A percentile compares a stretch with the other conserved stretches of the same genome.
phyloP scores from a whole-genome alignment of 1,140 invertebrate species.

The Macrotrachela quadricornifera region DNA sequence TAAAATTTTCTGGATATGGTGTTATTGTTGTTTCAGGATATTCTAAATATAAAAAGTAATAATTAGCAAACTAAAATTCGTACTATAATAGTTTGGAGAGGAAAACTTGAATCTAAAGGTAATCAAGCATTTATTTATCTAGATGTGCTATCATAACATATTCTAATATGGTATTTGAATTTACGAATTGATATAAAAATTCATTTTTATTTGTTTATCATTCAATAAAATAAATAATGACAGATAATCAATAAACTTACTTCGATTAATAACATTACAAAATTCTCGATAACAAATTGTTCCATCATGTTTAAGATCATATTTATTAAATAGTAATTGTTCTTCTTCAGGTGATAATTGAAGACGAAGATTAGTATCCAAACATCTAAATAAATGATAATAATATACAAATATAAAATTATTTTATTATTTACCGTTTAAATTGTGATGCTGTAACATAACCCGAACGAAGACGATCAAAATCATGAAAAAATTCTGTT shows the following conservation, averaged over 20 bases:
- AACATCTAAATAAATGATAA: background rate
- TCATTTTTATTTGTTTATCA: background rate
- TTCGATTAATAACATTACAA: constrained; percentile 21
- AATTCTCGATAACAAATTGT: constrained; percentile 25
- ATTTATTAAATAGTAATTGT: constrained; percentile 16
- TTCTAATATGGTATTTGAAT: too few species aligned
- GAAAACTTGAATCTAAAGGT: constrained; percentile 1
- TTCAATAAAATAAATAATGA: background rate
- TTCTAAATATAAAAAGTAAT: too few species aligned
- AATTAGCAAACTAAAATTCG: too few species aligned
- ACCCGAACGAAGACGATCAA: constrained; percentile 26
- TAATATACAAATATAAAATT: background rate
- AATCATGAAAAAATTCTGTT: constrained; percentile 27
- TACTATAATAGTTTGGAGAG: too few species aligned
- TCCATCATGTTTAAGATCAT: constrained; percentile 19
- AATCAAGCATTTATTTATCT: background rate
- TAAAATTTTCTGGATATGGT: too few species aligned
- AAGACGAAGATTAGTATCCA: constrained; percentile 21
- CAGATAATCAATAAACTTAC: background rate
- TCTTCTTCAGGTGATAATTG: constrained; percentile 20
- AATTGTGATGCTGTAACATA: constrained; percentile 16
- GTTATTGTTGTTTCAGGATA: too few species aligned
- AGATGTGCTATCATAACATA: background rate
- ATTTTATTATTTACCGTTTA: too few species aligned
- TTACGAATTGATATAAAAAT: too few species aligned